Percentiles rank a stretch among this genome's conserved stretches.
phyloP scores from a whole-genome alignment of 92 coral and sea anemone genomes.

The Zoanthus solanderi region DNA sequence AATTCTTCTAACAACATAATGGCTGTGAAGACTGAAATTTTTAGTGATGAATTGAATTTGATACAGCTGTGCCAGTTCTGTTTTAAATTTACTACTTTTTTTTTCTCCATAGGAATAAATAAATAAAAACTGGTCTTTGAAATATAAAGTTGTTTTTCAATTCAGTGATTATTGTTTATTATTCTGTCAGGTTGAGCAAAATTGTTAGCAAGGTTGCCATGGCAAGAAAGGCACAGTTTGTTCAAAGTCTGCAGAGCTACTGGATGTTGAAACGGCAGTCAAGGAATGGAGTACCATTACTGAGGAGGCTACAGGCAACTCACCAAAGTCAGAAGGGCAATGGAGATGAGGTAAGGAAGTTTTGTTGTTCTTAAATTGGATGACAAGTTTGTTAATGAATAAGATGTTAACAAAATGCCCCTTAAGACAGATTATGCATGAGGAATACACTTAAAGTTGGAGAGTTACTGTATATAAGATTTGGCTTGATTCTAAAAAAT shows the following conservation, averaged over 20 bases:
- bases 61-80: too few relatives aligned
- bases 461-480: too few relatives aligned
- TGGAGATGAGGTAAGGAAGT: constrained; percentile 67
- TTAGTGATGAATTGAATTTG: background rate
- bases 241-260: constrained; percentile 93
- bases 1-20: background rate
- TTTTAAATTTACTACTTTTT: background rate
- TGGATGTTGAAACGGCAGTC: constrained; percentile 99
- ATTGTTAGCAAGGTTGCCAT: constrained; percentile 98
- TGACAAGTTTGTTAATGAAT: background rate
- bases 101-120: background rate
- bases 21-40: background rate
- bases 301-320: constrained; percentile 95
- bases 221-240: constrained; percentile 96
- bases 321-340: constrained; percentile 96
- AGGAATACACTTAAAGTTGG: background rate
- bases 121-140: too few relatives aligned
- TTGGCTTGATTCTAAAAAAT: background rate
- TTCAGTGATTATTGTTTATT: background rate
- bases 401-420: background rate
- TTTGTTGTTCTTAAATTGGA: background rate
- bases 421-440: background rate
- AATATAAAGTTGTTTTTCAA: background rate
- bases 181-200: constrained; percentile 83
- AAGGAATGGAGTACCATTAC: constrained; percentile 96